Base-by-base conservation (phyloP, 2,113 vertebrate genomes). In the Spea multiplicata region DNA sequence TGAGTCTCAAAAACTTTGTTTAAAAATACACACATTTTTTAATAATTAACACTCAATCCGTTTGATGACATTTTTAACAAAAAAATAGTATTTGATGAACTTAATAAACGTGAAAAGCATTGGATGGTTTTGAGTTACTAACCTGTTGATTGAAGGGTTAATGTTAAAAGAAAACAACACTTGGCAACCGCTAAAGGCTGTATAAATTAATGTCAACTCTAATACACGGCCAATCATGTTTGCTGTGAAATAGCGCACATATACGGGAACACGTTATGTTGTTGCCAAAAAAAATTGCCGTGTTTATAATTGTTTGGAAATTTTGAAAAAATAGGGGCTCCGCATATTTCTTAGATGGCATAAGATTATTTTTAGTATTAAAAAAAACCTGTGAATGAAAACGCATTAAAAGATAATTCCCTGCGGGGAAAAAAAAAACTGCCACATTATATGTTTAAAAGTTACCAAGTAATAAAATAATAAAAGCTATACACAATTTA, bases 161-260 rank as follows among this genome's bases (percentile, higher is more conserved):
- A 12, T 59, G 10, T 59, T 59, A 12, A 89, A 80, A 82, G 61
- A 87, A 89, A 90, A 87, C 73, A 87, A 89, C 87, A 0, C 0
- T 71, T 86, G 86, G 83, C 81, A 84, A 81, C 8, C 68, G 61
- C 74, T 67, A 4, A 8, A 0, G 68, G 30, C 47, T 65, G 74
- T 83, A 81, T 83, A 82, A 85, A 83, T 86, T 84, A 81, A 81
- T 76, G 84, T 86, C 82, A 83, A 46, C 73, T 82, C 46, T 45
- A 87, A 82, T 84, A 86, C 87, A 79, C 45, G 52, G 62, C 45
- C 83, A 82, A 83, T 30, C 55, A 71, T 4, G 3, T 81, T 44
- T 17, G n/a, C 62, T 68, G 53, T 74, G 49, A 80, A 49, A 66
- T 61, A 80, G 65, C 64, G 71, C 71, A 80, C 68, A 80, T 80